phyloP scores from a whole-genome alignment of 2,888 invertebrate genomes.

The Pemphredon lugubris region DNA sequence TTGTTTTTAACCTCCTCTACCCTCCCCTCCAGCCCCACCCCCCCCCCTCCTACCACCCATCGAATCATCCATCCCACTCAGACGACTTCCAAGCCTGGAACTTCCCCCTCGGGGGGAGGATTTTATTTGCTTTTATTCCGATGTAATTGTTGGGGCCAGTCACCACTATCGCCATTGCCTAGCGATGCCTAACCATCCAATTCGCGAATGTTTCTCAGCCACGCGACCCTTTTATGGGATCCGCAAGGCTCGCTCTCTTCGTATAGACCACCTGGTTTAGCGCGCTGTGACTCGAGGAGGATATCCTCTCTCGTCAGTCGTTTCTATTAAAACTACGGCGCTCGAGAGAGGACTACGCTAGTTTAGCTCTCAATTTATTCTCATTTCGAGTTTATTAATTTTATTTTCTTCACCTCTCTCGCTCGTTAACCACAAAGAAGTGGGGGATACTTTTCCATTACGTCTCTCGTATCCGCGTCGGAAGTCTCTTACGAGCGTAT shows the following conservation, averaged over 20 bases:
- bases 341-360: background rate
- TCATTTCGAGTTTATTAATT: background rate
- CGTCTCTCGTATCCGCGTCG: too few relatives aligned
- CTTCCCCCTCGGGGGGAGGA: constrained; percentile 44
- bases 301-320: constrained; percentile 39
- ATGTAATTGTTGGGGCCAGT: constrained; percentile 80
- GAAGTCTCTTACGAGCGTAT: too few relatives aligned
- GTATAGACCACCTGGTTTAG: constrained; percentile 31
- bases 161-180: constrained; percentile 79
- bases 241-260: constrained; percentile 39
- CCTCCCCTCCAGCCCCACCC: constrained; percentile 20
- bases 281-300: constrained; percentile 49
- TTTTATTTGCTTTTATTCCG: constrained; percentile 79
- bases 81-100: constrained; percentile 33
- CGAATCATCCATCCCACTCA: constrained; percentile 49
- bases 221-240: constrained; percentile 76
- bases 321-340: constrained; percentile 44
- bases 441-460: too few relatives aligned
- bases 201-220: constrained; percentile 78
- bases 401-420: background rate
- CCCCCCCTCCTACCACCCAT: constrained; percentile 12
- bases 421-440: too few relatives aligned
- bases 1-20: constrained; percentile 72
- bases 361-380: background rate
- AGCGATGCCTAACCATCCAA: constrained; percentile 75